Conservation (phyloP, 2,888 invertebrate species). For the Chaitophorus viminalis region DNA sequence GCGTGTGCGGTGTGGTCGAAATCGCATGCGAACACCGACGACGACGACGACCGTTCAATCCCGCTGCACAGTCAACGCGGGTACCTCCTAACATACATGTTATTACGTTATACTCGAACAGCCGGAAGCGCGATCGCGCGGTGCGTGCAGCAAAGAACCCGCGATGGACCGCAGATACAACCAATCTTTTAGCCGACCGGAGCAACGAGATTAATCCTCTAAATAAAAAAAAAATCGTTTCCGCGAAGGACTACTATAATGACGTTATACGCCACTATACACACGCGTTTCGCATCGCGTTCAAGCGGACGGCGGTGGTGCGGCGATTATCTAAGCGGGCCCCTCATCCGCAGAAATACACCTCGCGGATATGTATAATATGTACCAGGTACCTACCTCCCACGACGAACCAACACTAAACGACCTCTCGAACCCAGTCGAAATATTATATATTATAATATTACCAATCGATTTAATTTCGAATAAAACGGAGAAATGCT, state of each 20-base stretch:
- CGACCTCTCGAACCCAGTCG: background rate
- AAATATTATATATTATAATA: too few relatives aligned
- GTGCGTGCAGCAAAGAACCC: background rate
- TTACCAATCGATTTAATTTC: background rate
- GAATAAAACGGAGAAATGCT: background rate
- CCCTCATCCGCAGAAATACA: too few relatives aligned
- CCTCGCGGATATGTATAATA: too few relatives aligned
- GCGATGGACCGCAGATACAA: background rate
- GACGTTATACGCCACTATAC: too few relatives aligned
- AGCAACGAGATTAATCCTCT: too few relatives aligned
- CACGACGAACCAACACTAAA: background rate
- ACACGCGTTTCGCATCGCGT: too few relatives aligned
- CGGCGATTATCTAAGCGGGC: too few relatives aligned
- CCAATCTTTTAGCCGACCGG: too few relatives aligned
- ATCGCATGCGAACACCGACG: slow-evolving; percentile 7
- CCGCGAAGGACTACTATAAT: too few relatives aligned
- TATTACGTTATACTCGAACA: background rate
- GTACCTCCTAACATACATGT: too few relatives aligned
- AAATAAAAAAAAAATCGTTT: too few relatives aligned
- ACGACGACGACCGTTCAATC: background rate
- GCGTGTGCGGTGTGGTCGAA: slow-evolving; percentile 3
- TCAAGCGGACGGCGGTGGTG: too few relatives aligned
- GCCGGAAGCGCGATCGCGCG: background rate
- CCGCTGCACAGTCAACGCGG: slow-evolving; percentile 8
- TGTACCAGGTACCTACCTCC: background rate